A percentile compares a stretch with the other conserved stretches of the same genome.
These are phyloP conservation scores for Oedothorax gibbosus DNA, from an alignment of 1,140 invertebrate species.

Conservation along the genomic window DNA sequence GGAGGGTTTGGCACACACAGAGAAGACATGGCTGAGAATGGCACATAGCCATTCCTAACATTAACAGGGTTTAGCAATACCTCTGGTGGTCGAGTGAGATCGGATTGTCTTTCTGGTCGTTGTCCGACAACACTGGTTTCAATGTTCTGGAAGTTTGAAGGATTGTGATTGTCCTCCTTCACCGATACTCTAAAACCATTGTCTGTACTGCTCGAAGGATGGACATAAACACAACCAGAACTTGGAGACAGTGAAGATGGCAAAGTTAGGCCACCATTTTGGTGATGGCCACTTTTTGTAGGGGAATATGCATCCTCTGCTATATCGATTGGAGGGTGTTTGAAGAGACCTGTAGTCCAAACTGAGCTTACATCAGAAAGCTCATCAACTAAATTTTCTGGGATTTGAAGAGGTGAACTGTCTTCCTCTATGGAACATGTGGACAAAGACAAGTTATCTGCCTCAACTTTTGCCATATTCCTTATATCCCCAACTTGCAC, in stretches of 20 bases:
- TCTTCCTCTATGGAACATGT: neutral
- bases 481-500: slow-evolving; percentile 31
- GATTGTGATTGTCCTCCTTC: neutral
- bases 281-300: neutral
- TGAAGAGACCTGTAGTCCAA: neutral
- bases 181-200: neutral
- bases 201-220: neutral
- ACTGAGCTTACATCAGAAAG: neutral
- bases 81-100: slow-evolving; percentile 3
- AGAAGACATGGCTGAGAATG: slow-evolving; percentile 34
- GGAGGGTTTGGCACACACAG: neutral
- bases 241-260: neutral
- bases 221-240: neutral
- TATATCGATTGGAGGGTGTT: neutral
- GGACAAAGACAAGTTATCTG: neutral
- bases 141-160: slow-evolving; percentile 1
- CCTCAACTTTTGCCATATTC: neutral
- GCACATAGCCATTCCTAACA: slow-evolving; percentile 44
- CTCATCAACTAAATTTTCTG: neutral
- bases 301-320: neutral
- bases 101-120: neutral
- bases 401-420: neutral
- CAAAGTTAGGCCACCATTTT: neutral
- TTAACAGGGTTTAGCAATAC: slow-evolving; percentile 16
- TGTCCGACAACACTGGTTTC: neutral